phyloP scores from a whole-genome alignment of 2,113 vertebrate genomes.

The Alligator mississippiensis region DNA sequence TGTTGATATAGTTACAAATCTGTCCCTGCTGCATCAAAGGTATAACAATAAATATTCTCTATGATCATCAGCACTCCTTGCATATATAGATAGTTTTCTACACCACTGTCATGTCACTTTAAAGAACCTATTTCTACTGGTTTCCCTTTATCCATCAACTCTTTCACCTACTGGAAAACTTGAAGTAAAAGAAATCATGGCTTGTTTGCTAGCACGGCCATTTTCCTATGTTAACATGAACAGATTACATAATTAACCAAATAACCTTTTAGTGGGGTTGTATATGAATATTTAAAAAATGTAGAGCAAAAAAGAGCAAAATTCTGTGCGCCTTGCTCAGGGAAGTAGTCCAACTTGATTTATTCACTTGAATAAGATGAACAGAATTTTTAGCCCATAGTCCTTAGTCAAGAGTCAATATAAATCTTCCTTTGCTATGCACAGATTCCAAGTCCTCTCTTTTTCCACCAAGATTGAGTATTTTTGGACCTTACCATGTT shows the following conservation, averaged over 20 bases:
- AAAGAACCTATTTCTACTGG: neutral
- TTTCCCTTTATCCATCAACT: neutral
- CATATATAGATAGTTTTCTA: constrained; percentile 4
- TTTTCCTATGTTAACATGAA: neutral
- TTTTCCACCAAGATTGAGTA: neutral
- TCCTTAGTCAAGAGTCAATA: neutral
- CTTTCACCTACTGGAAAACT: neutral
- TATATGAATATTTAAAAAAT: neutral
- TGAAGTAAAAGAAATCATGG: neutral
- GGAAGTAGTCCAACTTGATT: neutral
- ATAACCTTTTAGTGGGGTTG: neutral
- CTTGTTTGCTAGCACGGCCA: neutral
- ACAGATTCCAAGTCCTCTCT: neutral
- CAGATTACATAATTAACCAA: neutral
- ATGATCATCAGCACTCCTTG: neutral
- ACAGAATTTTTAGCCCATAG: neutral
- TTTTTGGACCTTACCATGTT: neutral
- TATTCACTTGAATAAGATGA: neutral
- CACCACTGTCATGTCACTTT: neutral
- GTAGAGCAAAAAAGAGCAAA: neutral
- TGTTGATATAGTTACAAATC: constrained; percentile 18
- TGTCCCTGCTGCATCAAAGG: neutral
- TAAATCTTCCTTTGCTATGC: neutral
- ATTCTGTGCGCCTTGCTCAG: neutral
- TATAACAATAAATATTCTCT: neutral